phyloP scores from a whole-genome alignment of 1,140 invertebrate genomes.

The Eumeta japonica region DNA sequence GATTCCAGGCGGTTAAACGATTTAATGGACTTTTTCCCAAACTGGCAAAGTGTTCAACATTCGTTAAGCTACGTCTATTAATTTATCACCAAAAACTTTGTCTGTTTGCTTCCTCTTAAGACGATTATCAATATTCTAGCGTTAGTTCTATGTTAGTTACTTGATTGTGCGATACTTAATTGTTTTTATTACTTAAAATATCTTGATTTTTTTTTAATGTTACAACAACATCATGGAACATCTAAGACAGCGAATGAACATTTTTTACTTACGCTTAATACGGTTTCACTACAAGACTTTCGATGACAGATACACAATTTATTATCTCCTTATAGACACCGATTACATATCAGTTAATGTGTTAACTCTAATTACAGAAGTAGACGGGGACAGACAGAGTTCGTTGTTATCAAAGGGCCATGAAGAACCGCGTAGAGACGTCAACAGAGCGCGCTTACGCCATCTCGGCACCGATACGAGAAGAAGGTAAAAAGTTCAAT shows the following conservation, averaged over 20 bases:
- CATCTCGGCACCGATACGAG: no score
- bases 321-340: slow-evolving; percentile 46
- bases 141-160: slow-evolving; percentile 45
- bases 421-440: no score
- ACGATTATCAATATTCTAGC: slow-evolving; percentile 33
- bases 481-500: no score
- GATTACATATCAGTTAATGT: slow-evolving; percentile 34
- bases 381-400: slow-evolving; percentile 14
- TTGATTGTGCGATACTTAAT: slow-evolving; percentile 51
- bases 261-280: no score
- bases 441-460: no score
- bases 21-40: no score
- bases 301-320: slow-evolving; percentile 19
- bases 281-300: no score
- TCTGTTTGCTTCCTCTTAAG: slow-evolving; percentile 22
- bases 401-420: neutral
- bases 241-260: slow-evolving; percentile 36
- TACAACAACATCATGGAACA: slow-evolving; percentile 36
- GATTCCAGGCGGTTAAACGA: no score
- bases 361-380: slow-evolving; percentile 23
- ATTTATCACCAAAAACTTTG: no score
- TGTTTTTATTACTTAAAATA: slow-evolving; percentile 31
- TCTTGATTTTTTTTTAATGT: slow-evolving; percentile 31
- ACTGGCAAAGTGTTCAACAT: no score
- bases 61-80: no score